These are phyloP conservation scores for Phasianus colchicus DNA, from an alignment of 2,113 vertebrate species.

Conservation along the genomic window DNA sequence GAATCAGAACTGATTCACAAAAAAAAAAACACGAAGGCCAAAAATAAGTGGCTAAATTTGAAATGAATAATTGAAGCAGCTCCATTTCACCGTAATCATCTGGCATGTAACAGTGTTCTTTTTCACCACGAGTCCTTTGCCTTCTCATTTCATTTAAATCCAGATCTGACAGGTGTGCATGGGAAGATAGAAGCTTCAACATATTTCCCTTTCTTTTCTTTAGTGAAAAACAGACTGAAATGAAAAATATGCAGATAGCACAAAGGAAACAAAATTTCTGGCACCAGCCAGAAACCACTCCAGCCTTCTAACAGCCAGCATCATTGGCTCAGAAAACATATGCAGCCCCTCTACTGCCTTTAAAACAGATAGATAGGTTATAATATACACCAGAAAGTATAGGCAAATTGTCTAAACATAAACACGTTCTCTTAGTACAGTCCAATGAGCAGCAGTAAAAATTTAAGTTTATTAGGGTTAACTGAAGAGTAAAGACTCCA, in stretches of 20 bases:
- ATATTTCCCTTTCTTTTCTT: background rate
- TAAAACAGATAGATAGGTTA: background rate
- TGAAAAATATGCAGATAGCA: background rate
- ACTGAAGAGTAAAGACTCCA: background rate
- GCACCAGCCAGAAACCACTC: background rate
- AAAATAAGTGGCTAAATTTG: background rate
- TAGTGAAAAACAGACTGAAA: background rate
- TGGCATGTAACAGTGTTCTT: background rate
- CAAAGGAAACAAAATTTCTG: background rate
- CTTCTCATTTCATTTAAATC: background rate
- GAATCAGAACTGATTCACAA: background rate
- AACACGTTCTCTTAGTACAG: background rate
- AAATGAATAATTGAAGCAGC: background rate
- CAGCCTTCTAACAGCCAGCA: background rate
- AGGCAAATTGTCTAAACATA: background rate
- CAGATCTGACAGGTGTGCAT: background rate
- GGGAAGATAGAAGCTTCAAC: background rate
- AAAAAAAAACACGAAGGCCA: background rate
- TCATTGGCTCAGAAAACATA: fast-evolving
- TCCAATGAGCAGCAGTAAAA: background rate
- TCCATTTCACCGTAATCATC: background rate
- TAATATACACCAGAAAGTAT: background rate
- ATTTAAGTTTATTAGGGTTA: background rate
- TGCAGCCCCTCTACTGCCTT: background rate
- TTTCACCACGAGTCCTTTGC: background rate